These are phyloP conservation scores for Uropsilus gracilis DNA, from an alignment of 2,113 vertebrate species.

Conservation along the genomic window DNA sequence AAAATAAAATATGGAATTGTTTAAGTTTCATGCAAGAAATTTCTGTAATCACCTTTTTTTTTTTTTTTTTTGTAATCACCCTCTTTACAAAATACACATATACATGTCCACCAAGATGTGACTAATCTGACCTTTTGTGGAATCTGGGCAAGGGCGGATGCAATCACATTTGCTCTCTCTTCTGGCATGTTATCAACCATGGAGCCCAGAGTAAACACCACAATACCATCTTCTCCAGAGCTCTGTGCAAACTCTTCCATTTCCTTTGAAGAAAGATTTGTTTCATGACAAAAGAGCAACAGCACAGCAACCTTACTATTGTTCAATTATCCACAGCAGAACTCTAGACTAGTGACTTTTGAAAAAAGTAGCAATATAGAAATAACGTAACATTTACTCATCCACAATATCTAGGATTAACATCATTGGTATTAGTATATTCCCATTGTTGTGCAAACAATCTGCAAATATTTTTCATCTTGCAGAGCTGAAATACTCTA, in stretches of 20 bases:
- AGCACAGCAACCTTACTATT: too few relatives aligned
- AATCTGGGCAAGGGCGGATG: slow-evolving; percentile 89
- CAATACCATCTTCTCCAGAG: not conserved
- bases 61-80: too few relatives aligned
- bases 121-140: slow-evolving; percentile 90
- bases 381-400: not conserved
- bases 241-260: not conserved
- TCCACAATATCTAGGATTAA: too few relatives aligned
- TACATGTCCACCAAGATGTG: too few relatives aligned
- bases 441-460: too few relatives aligned
- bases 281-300: not conserved
- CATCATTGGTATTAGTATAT: too few relatives aligned
- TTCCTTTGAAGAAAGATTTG: not conserved
- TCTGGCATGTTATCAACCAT: slow-evolving; percentile 85
- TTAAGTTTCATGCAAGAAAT: not conserved
- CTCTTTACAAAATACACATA: not conserved
- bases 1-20: not conserved
- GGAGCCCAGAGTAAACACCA: not conserved
- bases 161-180: slow-evolving; percentile 88
- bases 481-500: too few relatives aligned
- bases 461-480: too few relatives aligned
- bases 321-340: too few relatives aligned
- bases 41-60: not conserved
- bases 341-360: too few relatives aligned
- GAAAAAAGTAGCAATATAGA: too few relatives aligned